Conservation (phyloP, 1,140 invertebrate genomes). For the Ooceraea biroi region DNA sequence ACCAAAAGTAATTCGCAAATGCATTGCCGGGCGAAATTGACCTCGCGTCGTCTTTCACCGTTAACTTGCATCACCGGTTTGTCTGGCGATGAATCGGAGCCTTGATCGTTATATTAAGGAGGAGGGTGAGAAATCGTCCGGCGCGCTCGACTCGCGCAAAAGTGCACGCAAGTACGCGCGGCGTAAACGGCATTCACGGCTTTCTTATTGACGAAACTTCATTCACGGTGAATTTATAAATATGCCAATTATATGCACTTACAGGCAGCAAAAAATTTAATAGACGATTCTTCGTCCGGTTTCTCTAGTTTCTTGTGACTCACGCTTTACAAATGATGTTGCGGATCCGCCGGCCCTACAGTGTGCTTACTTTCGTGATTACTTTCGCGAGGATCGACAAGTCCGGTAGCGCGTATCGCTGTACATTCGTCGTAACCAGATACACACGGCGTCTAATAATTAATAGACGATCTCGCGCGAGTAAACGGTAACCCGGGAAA, state of each 20-base stretch:
- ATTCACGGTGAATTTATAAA: conserved; percentile 2
- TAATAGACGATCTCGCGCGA: conserved; percentile 50
- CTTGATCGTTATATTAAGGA: conserved; percentile 58
- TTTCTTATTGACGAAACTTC: conserved; percentile 3
- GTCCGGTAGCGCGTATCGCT: conserved; percentile 34
- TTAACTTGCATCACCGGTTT: conserved; percentile 57
- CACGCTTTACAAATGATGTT: background rate
- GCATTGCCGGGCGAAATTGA: conserved; percentile 52
- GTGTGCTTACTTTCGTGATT: background rate
- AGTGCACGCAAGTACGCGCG: background rate
- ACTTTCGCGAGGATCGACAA: conserved; percentile 33
- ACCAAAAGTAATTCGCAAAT: conserved; percentile 63
- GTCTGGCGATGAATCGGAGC: conserved; percentile 49
- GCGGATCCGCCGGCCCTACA: no score
- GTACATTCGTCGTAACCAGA: conserved; percentile 1
- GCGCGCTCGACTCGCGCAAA: conserved; percentile 13
- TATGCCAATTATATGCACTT: background rate
- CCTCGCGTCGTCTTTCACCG: conserved; percentile 62
- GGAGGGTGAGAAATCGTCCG: conserved; percentile 28
- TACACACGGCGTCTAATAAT: conserved; percentile 34
- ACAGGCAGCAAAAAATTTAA: background rate
- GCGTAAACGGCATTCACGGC: conserved; percentile 7
- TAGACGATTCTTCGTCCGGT: background rate
- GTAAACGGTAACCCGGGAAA: conserved; percentile 32
- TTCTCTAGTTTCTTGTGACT: background rate